Conservation (phyloP, 2,888 invertebrate species). For the Adelphocoris suturalis region DNA sequence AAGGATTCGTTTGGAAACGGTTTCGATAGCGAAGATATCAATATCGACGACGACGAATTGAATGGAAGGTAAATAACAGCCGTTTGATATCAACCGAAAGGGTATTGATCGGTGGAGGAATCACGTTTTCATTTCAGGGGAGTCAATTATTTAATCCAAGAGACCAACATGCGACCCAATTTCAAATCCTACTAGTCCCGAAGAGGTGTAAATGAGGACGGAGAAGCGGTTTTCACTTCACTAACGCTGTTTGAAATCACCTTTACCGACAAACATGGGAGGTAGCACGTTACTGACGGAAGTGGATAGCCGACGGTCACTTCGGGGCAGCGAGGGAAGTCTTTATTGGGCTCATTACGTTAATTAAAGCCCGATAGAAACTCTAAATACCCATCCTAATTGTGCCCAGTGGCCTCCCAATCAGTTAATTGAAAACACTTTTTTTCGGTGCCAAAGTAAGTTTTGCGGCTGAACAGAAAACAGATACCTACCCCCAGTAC, state of each 20-base stretch:
- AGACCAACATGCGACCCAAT: not conserved
- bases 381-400: slow-evolving; percentile 1
- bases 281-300: not conserved
- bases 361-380: slow-evolving; percentile 9
- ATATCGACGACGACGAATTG: not conserved
- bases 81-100: not conserved
- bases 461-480: too few species aligned
- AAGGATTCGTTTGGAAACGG: too few species aligned
- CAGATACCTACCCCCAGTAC: too few species aligned
- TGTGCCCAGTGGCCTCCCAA: not conserved
- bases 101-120: slow-evolving; percentile 19
- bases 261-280: not conserved
- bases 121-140: slow-evolving; percentile 9
- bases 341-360: slow-evolving; percentile 34
- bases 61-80: slow-evolving; percentile 9
- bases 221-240: not conserved
- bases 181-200: slow-evolving; percentile 1
- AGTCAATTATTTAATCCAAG: slow-evolving; percentile 19
- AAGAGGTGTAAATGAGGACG: slow-evolving; percentile 17
- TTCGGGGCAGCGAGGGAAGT: not conserved
- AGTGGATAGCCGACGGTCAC: slow-evolving; percentile 5
- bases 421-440: slow-evolving; percentile 32
- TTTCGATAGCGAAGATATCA: not conserved
- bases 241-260: not conserved
- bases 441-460: not conserved